phyloP scores from a whole-genome alignment of 2,797 vertebrate species.

The Australoheros facetus region DNA sequence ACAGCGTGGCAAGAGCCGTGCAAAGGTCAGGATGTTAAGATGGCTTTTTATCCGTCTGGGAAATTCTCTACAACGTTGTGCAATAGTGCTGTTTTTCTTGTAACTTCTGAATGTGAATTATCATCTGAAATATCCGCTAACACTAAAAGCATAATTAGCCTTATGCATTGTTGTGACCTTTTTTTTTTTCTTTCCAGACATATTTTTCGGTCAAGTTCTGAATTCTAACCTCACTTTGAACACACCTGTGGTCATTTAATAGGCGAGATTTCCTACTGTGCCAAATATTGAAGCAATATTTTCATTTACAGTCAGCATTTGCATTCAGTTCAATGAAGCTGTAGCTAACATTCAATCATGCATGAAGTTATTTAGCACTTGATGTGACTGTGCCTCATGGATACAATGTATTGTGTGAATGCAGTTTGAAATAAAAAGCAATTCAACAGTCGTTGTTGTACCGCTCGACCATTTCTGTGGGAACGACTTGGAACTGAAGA shows the following conservation, averaged over 20 bases:
- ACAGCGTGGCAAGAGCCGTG: constrained; percentile 11
- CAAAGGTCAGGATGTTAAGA: constrained; percentile 45
- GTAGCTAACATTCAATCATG: constrained; percentile 73
- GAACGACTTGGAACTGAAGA: background rate
- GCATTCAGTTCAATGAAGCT: constrained; percentile 69
- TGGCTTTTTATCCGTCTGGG: constrained; percentile 48
- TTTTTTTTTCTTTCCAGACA: background rate
- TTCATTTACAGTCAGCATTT: constrained; percentile 79
- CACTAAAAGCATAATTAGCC: constrained; percentile 30
- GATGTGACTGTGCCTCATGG: constrained; percentile 79
- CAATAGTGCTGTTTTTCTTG: constrained; percentile 62
- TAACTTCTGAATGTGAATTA: constrained; percentile 62
- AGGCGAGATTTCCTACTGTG: constrained; percentile 75
- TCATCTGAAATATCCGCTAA: constrained; percentile 49
- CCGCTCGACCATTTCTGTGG: background rate
- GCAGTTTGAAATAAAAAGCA: constrained; percentile 84
- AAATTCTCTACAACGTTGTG: constrained; percentile 59
- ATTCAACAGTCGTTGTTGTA: constrained; percentile 49
- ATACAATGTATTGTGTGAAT: constrained; percentile 79
- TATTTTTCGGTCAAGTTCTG: constrained; percentile 11
- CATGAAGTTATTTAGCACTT: constrained; percentile 81
- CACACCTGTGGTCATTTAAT: constrained; percentile 39
- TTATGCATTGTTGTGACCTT: constrained; percentile 22
- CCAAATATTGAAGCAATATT: constrained; percentile 86
- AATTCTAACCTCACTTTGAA: constrained; percentile 39